phyloP scores from a whole-genome alignment of 2,797 vertebrate genomes.

The Vipera ursinii region DNA sequence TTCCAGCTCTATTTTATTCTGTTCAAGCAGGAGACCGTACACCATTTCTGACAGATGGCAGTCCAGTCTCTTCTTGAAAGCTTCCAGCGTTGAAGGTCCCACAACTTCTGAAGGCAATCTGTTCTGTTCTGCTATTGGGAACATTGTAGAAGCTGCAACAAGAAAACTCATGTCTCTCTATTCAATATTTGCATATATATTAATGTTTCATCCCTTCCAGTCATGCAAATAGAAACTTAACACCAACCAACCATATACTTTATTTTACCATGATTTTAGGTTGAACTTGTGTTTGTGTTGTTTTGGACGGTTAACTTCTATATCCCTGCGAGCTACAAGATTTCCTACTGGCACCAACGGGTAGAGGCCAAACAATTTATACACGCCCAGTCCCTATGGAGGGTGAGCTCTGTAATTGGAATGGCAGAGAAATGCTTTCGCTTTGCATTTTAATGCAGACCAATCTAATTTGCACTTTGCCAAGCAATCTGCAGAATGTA shows the following conservation, averaged over 20 bases:
- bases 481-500: background rate
- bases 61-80: too few relatives aligned
- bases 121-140: background rate
- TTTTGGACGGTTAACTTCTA: background rate
- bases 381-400: background rate
- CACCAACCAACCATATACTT: background rate
- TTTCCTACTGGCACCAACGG: background rate
- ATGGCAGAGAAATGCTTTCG: background rate
- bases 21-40: too few relatives aligned
- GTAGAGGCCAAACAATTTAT: background rate
- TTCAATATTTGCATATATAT: conserved; percentile 21
- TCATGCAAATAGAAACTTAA: conserved; percentile 15
- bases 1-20: too few relatives aligned
- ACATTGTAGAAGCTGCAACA: background rate
- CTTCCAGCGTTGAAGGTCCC: too few relatives aligned
- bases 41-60: too few relatives aligned
- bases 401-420: background rate
- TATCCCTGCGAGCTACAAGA: background rate
- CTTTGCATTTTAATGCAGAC: background rate
- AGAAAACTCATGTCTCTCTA: background rate
- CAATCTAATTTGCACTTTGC: background rate
- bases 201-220: conserved; percentile 11
- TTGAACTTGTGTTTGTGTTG: background rate
- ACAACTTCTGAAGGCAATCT: too few relatives aligned
- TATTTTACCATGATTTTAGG: background rate